These are phyloP conservation scores for Lagocephalus sceleratus DNA, from an alignment of 2,797 vertebrate genomes.

Conservation along the genomic window DNA sequence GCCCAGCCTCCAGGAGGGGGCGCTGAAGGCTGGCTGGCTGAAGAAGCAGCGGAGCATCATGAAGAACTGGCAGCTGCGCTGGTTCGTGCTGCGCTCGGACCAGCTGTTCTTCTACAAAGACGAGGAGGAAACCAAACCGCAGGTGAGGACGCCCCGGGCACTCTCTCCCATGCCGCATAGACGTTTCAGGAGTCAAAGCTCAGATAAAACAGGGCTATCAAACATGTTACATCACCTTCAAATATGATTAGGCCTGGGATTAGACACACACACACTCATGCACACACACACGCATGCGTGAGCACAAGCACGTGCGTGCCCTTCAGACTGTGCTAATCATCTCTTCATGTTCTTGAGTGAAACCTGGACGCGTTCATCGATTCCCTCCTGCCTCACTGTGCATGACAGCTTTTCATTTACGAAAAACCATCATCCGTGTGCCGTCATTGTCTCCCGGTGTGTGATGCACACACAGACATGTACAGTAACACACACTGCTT, in stretches of 20 bases:
- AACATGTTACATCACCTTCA: not conserved
- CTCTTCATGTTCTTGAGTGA: constrained; percentile 32
- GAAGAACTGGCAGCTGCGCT: constrained; percentile 95
- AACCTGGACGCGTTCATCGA: constrained; percentile 43
- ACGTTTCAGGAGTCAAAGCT: not conserved
- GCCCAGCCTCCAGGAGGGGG: constrained; percentile 78
- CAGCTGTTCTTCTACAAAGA: constrained; percentile 94
- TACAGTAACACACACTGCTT: constrained; percentile 5
- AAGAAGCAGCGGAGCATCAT: constrained; percentile 93
- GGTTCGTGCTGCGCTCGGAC: constrained; percentile 89
- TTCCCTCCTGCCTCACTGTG: constrained; percentile 37
- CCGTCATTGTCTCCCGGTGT: constrained; percentile 24
- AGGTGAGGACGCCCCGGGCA: constrained; percentile 68
- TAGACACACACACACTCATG: not conserved
- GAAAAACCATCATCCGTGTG: constrained; percentile 23
- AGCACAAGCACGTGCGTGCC: constrained; percentile 24
- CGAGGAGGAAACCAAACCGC: constrained; percentile 90
- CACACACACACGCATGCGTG: constrained; percentile 9
- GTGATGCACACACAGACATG: constrained; percentile 13
- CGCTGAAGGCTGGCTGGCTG: constrained; percentile 89
- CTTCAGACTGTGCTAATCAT: constrained; percentile 37
- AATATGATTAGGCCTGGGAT: too few relatives aligned
- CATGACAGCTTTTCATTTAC: constrained; percentile 26
- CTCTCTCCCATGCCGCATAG: not conserved
- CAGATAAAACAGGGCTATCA: not conserved